Evolutionary conservation across 2,113 vertebrate genomes (phyloP), one percentile per base, ranked within the genome.

Genomic region (Podarcis raffonei): DNA sequence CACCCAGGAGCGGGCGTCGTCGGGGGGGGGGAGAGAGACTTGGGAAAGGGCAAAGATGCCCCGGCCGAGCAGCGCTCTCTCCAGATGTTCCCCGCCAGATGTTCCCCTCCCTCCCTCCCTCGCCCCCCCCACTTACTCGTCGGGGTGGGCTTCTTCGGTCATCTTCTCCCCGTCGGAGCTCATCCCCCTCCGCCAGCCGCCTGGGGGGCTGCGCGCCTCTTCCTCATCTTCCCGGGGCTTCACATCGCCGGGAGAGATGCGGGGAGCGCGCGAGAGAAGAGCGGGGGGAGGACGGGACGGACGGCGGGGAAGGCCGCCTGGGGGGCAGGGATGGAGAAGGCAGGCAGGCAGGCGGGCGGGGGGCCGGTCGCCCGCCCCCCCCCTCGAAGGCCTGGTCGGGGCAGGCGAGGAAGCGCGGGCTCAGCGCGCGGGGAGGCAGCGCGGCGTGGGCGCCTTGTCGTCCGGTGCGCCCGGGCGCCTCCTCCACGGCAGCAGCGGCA

Each of bases 81-180:
- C 81, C 81, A 83, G 65, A 68, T 27, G 35, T 83, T 30, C 35
- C 32, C 32, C 16, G n/a, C 23, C 81, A 83, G 81, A 83, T 83
- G 81, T 83, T 83, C 7, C 39, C 81, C 68, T 68, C 62, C 81
- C 20, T 59, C 80, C 53, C 66, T 15, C 68, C 30, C 69, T 32
- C 71, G n/a, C 42, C 39, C 39, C 39, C 39, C 39, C 0, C 86
- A 97, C 98, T 98, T 93, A 98, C 98, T 98, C 98, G 97, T 98
- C 98, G 90, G 97, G 98, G 95, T 97, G 97, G 96, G 97, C 96
- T 96, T 98, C 98, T 95, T 98, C 98, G 97, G 97, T 98, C 98
- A 98, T 98, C 95, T 97, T 98, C 97, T 95, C 98, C 97, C 97
- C 96, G 97, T 97, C 94, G 94, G 95, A 96, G 93, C 87, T 96